Evolutionary conservation across 2,797 vertebrate genomes (phyloP), one percentile per base, ranked within the genome.

Genomic region (Pangasius krempfi): DNA sequence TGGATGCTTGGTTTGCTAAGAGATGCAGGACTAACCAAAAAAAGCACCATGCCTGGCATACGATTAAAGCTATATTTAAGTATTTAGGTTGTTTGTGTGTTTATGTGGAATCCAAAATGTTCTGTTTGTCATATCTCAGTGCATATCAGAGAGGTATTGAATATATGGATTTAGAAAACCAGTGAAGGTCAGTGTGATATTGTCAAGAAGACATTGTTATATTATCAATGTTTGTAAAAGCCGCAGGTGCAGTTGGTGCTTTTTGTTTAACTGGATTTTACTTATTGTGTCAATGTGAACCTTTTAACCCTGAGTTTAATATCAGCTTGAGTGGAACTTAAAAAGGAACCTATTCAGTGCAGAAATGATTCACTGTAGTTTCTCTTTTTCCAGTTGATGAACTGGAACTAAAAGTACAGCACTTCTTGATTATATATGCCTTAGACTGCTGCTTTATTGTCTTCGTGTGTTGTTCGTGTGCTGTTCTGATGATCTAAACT

Each of bases 301-400:
- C 14, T 47, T 12, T n/a, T 62, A 44, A 81, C 30, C 18, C 7
- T 40, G 37, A 40, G 79, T n/a, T 16, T 64, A 83, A n/a, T 64
- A 64, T 16, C 25, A 9, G 37, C 7, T 22, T 60, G 20, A 62
- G 27, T 66, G 44, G 82, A 52, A 33, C 64, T 68, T 52, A 13
- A 52, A 68, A 68, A 16, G 58, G 80, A 64, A 64, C 40, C 20
- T 68, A 14, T 9, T 54, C 40, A 50, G 18, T 68, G 47, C 30
- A 85, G 83, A 37, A 70, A 70, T 70, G 47, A 70, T 70, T 85
- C 30, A 72, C 14, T 70, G 18, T 33, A 68, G 47, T 84, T 33
- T 54, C 64, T 70, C 12, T 22, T 52, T 85, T 83, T 70, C 30
- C 30, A 70, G 47, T 54, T 25, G 7, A 54, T 70, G 1, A 85